These are phyloP conservation scores for Brachystomella parvula DNA, from an alignment of 1,140 invertebrate species.

Conservation along the genomic window DNA sequence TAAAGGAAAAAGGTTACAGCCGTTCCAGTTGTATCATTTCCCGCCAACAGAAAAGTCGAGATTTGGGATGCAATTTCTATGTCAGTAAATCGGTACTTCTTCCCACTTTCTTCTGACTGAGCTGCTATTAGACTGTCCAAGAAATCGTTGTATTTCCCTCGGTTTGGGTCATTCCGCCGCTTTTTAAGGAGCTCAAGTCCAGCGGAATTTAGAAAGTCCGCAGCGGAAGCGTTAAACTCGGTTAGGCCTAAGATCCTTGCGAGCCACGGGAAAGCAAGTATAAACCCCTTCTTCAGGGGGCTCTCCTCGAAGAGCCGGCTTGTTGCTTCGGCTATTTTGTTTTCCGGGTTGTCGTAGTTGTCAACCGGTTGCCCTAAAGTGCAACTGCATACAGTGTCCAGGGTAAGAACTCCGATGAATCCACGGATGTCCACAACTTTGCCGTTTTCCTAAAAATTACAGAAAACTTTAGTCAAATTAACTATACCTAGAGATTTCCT, in stretches of 20 bases:
- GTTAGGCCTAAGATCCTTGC: constrained; percentile 17
- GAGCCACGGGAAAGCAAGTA: constrained; percentile 28
- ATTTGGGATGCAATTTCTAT: constrained; percentile 58
- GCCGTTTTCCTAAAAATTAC: no score
- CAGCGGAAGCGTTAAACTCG: constrained; percentile 15
- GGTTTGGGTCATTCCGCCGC: neutral
- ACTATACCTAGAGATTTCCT: no score
- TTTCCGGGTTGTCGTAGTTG: no score
- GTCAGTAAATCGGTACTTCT: constrained; percentile 45
- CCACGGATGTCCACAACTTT: no score
- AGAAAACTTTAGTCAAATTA: no score
- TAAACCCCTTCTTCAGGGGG: neutral
- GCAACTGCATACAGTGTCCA: no score
- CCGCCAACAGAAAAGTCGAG: constrained; percentile 57
- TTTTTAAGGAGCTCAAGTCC: constrained; percentile 13
- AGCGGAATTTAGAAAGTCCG: constrained; percentile 14
- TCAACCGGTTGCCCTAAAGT: no score
- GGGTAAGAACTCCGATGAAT: no score
- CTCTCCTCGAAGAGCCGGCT: neutral
- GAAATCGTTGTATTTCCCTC: constrained; percentile 9
- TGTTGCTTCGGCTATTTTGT: neutral
- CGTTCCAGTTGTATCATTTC: constrained; percentile 55
- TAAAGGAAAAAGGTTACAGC: constrained; percentile 49
- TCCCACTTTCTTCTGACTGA: constrained; percentile 31
- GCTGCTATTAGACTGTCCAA: constrained; percentile 19